Base-by-base conservation (phyloP, 2,113 vertebrate genomes). In the Montifringilla adamsi region DNA sequence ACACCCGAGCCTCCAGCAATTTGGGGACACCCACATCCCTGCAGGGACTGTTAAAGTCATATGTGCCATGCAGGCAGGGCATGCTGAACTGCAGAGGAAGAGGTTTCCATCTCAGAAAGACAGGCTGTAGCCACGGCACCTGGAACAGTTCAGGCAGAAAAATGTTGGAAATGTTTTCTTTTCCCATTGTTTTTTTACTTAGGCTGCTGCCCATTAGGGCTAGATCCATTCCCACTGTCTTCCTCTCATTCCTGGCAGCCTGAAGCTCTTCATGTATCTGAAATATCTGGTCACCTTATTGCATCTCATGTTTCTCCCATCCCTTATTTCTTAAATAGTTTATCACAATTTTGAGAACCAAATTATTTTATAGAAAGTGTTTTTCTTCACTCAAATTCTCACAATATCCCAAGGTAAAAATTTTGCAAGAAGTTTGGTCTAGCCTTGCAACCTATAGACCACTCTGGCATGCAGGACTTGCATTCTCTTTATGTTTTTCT, bases 371-470 rank as follows among this genome's bases (percentile, higher is more conserved):
- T 10, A 87, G 31, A 9, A 70, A 15, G 8, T 53, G 14, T 53
- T 73, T 76, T 80, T 92, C 59, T 31, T 86, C 43, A 23, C 22
- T 80, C 24, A 56, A 6, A 30, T 84, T 49, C 59, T 88, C 62
- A 41, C 44, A 46, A 30, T 46, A 78, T 55, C 22, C 9, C 59
- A 60, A 60, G 52, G 37, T 49, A 19, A 77, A 68, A 58, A 18
- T 33, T 68, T 60, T 66, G 33, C n/a, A 62, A 41, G 55, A 35
- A 35, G 7, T 73, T 66, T 84, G 37, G 9, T 46, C 44, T 12
- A 53, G 12, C 11, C 60, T 60, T 43, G 63, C 0, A 4, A 39
- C 23, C 23, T 21, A 0, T 2, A 5, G 11, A 43, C 60, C 27
- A 27, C 27, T 41, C 53, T 52, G 60, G 24, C 23, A 35, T 31